Evolutionary conservation across 2,797 vertebrate species (phyloP), one percentile per base, ranked within the genome.

Genomic region (Falco concolor): DNA sequence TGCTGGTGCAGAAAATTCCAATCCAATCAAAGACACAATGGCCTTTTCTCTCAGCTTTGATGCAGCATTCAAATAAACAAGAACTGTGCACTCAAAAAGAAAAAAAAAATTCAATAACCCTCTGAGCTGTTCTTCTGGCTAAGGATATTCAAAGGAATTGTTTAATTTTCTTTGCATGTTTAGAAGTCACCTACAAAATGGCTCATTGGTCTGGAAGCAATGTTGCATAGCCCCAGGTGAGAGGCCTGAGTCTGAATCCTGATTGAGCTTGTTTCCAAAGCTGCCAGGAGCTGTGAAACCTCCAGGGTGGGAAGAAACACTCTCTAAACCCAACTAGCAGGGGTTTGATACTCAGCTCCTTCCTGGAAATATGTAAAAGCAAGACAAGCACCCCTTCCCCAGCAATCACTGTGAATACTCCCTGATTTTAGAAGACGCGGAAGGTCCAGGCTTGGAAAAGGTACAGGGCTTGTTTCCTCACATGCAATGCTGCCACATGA

Each of bases 91-190:
- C 65, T 89, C 70, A 84, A 76, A 92, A 92, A 87, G 36, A 45
- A 80, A 77, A 93, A 60, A 82, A 84, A 73, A 61, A 68, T 30
- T 85, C 78, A 88, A 86, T 91, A 90, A 94, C 61, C 81, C 92
- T 96, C 74, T 87, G 76, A 96, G 88, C 83, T 17, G 1, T 77
- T 92, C 94, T 95, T 92, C 95, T 87, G 91, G 90, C 91, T 93
- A 93, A 95, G 91, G 94, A 94, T 90, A 93, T 96, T 92, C 0
- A 10, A 89, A 93, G 85, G 82, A 91, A 93, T 91, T 7, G 0
- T 90, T 97, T 96, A 75, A 96, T 95, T 96, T 93, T 94, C 80
- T 94, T 90, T 90, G 84, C 85, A 94, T 94, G 89, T 94, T 96
- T 91, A 68, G 64, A 88, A 95, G 85, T 96, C 96, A 95, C 89